These are phyloP conservation scores for Esperia sulphurella DNA, from an alignment of 2,888 invertebrate species.

Conservation along the genomic window DNA sequence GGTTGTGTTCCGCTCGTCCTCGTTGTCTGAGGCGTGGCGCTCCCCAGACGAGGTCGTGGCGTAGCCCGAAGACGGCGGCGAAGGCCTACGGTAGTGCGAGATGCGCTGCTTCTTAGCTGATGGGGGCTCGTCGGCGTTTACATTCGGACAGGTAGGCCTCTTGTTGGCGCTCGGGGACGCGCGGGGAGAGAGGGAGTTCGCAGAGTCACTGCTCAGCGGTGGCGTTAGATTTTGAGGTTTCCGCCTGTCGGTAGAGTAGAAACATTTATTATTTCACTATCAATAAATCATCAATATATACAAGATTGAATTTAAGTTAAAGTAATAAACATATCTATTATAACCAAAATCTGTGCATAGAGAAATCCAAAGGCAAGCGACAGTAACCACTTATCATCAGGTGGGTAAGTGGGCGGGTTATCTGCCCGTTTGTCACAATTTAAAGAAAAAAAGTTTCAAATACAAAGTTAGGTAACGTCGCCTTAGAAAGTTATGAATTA, in stretches of 20 bases:
- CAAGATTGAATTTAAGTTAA: too few relatives aligned
- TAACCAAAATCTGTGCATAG: too few relatives aligned
- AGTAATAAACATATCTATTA: too few relatives aligned
- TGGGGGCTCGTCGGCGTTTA: conserved; percentile 79
- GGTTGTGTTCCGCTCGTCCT: conserved; percentile 61
- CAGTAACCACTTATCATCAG: too few relatives aligned
- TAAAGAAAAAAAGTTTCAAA: too few relatives aligned
- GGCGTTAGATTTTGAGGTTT: conserved; percentile 95
- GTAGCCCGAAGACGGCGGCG: conserved; percentile 67
- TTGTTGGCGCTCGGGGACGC: conserved; percentile 76
- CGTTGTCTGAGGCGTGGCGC: conserved; percentile 74
- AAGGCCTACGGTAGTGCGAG: conserved; percentile 83
- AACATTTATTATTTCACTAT: too few relatives aligned
- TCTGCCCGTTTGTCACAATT: too few relatives aligned
- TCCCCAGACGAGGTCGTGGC: conserved; percentile 73
- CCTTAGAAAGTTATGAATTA: too few relatives aligned
- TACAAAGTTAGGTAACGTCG: too few relatives aligned
- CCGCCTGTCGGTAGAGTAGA: conserved; percentile 72
- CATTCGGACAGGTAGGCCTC: conserved; percentile 81
- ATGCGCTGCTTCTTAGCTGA: conserved; percentile 89
- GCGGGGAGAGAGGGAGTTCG: conserved; percentile 90
- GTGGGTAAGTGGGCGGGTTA: too few relatives aligned
- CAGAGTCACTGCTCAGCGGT: conserved; percentile 91
- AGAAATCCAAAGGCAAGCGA: too few relatives aligned
- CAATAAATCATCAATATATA: too few relatives aligned